phyloP scores from a whole-genome alignment of 2,797 vertebrate species.

The Alectoris magna region DNA sequence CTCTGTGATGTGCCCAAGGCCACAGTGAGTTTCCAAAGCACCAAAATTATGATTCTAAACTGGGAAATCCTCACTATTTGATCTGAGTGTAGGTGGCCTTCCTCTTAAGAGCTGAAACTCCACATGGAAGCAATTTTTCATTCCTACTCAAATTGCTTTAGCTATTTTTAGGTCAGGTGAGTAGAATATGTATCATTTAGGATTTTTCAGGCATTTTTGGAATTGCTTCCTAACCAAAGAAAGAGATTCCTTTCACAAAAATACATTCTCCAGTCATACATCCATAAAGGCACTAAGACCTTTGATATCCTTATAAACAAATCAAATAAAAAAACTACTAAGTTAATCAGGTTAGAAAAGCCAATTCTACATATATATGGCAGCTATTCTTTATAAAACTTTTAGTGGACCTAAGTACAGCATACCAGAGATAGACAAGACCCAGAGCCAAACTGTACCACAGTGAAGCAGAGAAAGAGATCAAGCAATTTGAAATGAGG shows the following conservation, averaged over 20 bases:
- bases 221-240: background rate
- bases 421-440: background rate
- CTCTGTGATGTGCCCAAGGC: background rate
- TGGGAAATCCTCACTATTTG: conserved; percentile 44
- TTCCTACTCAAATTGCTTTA: conserved; percentile 41
- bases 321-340: conserved; percentile 18
- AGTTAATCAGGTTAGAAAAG: conserved; percentile 37
- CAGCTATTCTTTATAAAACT: background rate
- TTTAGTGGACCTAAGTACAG: background rate
- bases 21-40: background rate
- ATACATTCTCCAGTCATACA: conserved; percentile 1
- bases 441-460: background rate
- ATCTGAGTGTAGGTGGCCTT: conserved; percentile 26
- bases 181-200: conserved; percentile 57
- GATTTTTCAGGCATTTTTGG: conserved; percentile 41
- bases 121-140: background rate
- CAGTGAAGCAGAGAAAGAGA: background rate
- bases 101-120: conserved; percentile 16
- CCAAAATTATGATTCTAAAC: background rate
- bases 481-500: background rate
- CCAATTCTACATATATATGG: conserved; percentile 4
- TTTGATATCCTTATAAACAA: conserved; percentile 21
- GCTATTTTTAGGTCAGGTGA: conserved; percentile 63
- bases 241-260: conserved; percentile 25
- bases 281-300: conserved; percentile 2